Conservation (phyloP, 2,888 invertebrate genomes). For the Kuschelorhynchus macadamiae region DNA sequence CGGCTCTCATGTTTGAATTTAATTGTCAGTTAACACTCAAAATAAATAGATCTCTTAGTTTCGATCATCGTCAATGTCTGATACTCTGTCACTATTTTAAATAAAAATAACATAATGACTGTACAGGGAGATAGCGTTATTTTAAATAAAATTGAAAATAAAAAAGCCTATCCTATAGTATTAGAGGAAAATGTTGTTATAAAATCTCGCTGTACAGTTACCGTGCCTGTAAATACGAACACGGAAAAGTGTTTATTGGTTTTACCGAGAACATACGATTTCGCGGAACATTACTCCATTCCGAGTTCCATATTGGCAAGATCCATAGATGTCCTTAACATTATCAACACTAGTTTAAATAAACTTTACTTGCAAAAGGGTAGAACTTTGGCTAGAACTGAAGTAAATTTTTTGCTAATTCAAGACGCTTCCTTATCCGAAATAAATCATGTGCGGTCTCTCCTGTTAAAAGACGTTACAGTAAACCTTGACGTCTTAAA, state of each 20-base stretch:
- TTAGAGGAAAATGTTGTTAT: no score
- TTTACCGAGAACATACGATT: background rate
- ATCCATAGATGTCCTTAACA: background rate
- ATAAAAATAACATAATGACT: conserved; percentile 22
- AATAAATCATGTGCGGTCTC: conserved; percentile 9
- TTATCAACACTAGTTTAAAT: background rate
- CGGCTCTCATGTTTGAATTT: no score
- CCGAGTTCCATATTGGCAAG: background rate
- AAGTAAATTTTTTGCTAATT: conserved; percentile 7
- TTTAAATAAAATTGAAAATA: no score
- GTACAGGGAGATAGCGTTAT: no score
- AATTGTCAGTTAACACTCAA: no score
- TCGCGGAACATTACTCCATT: conserved; percentile 1
- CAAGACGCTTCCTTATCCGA: background rate
- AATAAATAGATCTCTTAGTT: no score
- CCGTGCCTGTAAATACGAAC: no score
- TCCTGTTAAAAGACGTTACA: conserved; percentile 1
- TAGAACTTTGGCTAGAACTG: conserved; percentile 7
- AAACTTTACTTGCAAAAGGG: background rate
- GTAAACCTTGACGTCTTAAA: conserved; percentile 2
- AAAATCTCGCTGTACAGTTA: no score
- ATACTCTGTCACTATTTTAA: no score
- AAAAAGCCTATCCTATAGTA: no score
- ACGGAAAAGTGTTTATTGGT: no score
- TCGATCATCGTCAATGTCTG: no score